Evolutionary conservation across 2,888 invertebrate genomes (phyloP).

Genomic region (Tetragonisca angustula): DNA sequence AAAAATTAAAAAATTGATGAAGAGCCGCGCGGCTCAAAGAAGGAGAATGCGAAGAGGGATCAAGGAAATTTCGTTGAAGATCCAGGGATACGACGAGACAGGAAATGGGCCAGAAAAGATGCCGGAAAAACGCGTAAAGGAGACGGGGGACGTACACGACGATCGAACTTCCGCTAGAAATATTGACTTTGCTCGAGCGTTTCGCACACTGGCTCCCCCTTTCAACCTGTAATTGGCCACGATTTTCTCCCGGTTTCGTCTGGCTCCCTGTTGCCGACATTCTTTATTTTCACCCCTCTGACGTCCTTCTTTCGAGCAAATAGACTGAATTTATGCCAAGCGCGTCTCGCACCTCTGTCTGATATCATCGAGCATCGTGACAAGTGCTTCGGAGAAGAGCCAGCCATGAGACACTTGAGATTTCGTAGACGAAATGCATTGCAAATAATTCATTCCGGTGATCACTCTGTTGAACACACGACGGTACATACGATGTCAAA

Average conservation of each 20-base stretch:
- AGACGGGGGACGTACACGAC: constrained; percentile 1
- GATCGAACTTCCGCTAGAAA: constrained; percentile 39
- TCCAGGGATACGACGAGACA: neutral
- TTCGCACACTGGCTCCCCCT: constrained; percentile 9
- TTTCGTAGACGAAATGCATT: neutral
- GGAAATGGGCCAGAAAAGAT: constrained; percentile 13
- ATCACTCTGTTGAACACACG: neutral
- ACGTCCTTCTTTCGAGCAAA: neutral
- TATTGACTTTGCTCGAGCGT: constrained; percentile 37
- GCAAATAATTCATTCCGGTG: neutral
- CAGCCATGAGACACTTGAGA: neutral
- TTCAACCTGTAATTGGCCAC: constrained; percentile 17
- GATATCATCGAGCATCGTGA: neutral
- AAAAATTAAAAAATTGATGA: neutral
- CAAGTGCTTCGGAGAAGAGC: neutral
- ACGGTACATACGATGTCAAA: no score
- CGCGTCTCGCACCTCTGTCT: neutral
- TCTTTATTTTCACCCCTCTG: neutral
- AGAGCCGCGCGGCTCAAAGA: neutral
- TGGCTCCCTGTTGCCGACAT: neutral
- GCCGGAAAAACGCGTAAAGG: neutral
- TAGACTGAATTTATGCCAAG: constrained; percentile 7
- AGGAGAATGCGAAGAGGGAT: neutral
- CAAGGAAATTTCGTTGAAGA: neutral
- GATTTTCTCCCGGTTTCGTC: constrained; percentile 17